Percentiles rank a stretch among this genome's conserved stretches.
Evolutionary conservation across 2,797 vertebrate genomes (phyloP).

Genomic region (Pseudopleuronectes americanus): DNA sequence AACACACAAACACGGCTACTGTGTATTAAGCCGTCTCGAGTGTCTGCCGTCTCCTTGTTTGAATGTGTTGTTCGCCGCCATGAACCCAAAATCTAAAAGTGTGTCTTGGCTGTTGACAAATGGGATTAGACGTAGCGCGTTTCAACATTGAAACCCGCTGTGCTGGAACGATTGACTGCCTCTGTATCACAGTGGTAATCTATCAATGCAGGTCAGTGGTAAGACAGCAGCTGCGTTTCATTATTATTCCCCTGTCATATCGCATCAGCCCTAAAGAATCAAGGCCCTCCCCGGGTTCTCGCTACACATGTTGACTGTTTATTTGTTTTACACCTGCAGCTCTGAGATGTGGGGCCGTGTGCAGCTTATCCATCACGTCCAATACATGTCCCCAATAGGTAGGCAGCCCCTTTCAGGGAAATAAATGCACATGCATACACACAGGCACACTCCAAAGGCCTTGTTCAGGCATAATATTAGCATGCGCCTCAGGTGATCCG

Average conservation of each 20-base stretch:
- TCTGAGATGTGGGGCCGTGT: conserved; percentile 46
- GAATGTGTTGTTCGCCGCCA: conserved; percentile 34
- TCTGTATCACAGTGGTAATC: conserved; percentile 48
- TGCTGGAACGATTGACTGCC: conserved; percentile 56
- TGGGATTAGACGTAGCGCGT: conserved; percentile 66
- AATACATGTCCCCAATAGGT: conserved; percentile 19
- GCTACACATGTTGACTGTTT: conserved; percentile 47
- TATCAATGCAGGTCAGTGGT: conserved; percentile 64
- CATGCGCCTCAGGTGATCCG: not conserved
- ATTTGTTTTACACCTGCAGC: conserved; percentile 54
- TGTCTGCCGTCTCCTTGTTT: conserved; percentile 23
- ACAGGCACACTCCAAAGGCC: not conserved
- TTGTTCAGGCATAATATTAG: no score
- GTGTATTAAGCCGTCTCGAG: conserved; percentile 23
- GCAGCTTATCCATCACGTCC: conserved; percentile 55
- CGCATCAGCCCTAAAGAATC: conserved; percentile 45
- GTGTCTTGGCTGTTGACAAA: conserved; percentile 69
- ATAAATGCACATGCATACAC: not conserved
- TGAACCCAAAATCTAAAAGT: conserved; percentile 53
- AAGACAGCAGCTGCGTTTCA: conserved; percentile 64
- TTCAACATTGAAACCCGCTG: conserved; percentile 38
- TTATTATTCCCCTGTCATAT: conserved; percentile 64
- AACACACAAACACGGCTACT: not conserved
- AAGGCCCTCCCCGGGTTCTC: conserved; percentile 1
- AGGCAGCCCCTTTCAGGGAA: conserved; percentile 32